Base-by-base conservation (phyloP, 1,140 invertebrate genomes). In the Dendroctonus valens region DNA sequence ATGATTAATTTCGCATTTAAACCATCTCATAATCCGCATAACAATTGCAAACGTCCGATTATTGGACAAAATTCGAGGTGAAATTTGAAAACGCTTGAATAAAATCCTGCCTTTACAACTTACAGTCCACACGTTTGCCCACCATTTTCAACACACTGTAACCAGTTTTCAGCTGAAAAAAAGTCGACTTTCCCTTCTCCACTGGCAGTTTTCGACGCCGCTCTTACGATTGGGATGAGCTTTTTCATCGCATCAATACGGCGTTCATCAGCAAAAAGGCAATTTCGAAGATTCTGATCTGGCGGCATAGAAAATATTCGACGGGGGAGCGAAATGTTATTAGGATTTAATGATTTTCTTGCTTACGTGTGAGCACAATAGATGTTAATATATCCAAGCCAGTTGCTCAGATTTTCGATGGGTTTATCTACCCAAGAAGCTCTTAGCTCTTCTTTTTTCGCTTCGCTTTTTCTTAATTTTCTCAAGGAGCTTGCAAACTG, bases 331-430 rank as follows among this genome's bases (percentile, higher is more conserved):
- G 59, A 58, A 68, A 68, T 50, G 66, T 62, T 68, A 68, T 68
- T 68, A 68, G 59, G 59, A 62, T 68, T 68, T 62, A 68, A 68
- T 68, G 59, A 68, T 55, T 68, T 68, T 68, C 59, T 68, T 62
- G 59, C 48, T 41, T 46, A 55, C 44, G 66, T 53, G 66, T 48
- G 52, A 12, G 41, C 50, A 62, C 53, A 68, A 68, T 68, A 62
- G 53, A 63, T 63, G 58, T 62, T 63, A 68, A 63, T 68, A 46
- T 68, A 68, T 68, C 58, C 38, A 42, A 60, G 44, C 14, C 46
- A 14, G 14, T 15, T 15, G 40, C n/a, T 58, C 7, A 7, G 55
- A 58, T 58, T 49, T n/a, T 59, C 44, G 26, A 60, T 50, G 48
- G 15, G 44, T 41, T 55, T 55, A 55, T 55, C 38, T 41, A n/a